A percentile compares a stretch with the other conserved stretches of the same genome.
phyloP scores from a whole-genome alignment of 2,888 invertebrate species.

The Drosophila helvetica region DNA sequence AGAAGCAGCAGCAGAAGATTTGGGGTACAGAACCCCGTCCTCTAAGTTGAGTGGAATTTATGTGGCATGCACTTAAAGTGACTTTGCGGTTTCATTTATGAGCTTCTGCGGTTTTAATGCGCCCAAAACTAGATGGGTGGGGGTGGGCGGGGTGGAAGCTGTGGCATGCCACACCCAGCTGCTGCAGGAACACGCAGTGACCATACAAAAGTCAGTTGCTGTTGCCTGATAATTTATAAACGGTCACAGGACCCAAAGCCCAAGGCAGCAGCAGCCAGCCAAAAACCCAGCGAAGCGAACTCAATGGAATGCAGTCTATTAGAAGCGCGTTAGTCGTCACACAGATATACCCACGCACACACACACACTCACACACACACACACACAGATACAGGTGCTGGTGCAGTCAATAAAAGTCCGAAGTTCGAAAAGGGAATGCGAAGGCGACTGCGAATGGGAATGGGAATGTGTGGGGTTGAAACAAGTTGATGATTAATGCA shows the following conservation, averaged over 20 bases:
- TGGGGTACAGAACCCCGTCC: background rate
- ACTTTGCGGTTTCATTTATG: conserved; percentile 74
- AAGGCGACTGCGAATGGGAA: background rate
- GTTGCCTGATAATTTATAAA: conserved; percentile 73
- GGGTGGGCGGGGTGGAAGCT: conserved; percentile 12
- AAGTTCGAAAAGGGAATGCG: conserved; percentile 27
- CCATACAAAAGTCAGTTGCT: conserved; percentile 67
- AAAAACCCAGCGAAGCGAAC: conserved; percentile 54
- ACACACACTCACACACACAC: background rate
- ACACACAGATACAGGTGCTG: conserved; percentile 8
- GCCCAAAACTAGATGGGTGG: conserved; percentile 3
- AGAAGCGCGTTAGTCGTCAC: conserved; percentile 67
- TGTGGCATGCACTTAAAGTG: conserved; percentile 66
- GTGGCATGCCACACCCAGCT: conserved; percentile 41
- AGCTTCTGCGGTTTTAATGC: conserved; percentile 62
- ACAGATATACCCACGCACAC: conserved; percentile 13
- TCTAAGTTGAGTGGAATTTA: conserved; percentile 47
- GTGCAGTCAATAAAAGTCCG: conserved; percentile 71
- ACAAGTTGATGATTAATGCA: conserved; percentile 75
- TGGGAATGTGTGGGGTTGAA: conserved; percentile 49
- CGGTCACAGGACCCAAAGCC: conserved; percentile 30
- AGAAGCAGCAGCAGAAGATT: background rate
- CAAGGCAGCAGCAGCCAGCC: conserved; percentile 4
- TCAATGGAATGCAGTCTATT: conserved; percentile 67
- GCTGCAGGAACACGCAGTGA: conserved; percentile 52